phyloP scores from a whole-genome alignment of 1,140 invertebrate species.

The Carposina sasakii region DNA sequence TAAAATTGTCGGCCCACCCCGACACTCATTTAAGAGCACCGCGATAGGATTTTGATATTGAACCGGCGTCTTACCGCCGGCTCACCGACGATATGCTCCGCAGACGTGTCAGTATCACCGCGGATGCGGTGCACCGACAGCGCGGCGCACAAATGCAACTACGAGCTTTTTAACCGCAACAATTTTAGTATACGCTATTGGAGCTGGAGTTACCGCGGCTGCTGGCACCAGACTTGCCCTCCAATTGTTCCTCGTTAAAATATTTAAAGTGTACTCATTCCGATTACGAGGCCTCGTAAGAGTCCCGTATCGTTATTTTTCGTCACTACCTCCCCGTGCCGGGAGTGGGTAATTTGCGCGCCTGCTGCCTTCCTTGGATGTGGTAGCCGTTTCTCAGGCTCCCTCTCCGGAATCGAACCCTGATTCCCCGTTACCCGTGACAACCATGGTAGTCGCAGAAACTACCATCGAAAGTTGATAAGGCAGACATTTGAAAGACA shows the following conservation, averaged over 20 bases:
- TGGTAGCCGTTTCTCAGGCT: constrained; percentile 94
- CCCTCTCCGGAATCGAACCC: constrained; percentile 82
- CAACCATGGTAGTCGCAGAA: constrained; percentile 85
- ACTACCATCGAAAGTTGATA: constrained; percentile 90
- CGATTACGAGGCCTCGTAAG: constrained; percentile 85
- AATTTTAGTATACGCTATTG: constrained; percentile 92
- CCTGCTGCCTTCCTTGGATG: constrained; percentile 94
- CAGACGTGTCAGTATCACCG: constrained; percentile 69
- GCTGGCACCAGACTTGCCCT: constrained; percentile 95
- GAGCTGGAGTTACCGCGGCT: constrained; percentile 94
- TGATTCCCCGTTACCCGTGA: constrained; percentile 85
- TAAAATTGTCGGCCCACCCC: constrained; percentile 79
- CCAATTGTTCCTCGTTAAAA: constrained; percentile 90
- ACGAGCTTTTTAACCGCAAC: constrained; percentile 86
- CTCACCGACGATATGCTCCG: constrained; percentile 63
- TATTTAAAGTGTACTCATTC: constrained; percentile 93
- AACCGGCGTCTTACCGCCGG: constrained; percentile 51
- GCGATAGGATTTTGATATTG: constrained; percentile 68
- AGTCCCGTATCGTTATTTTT: constrained; percentile 91
- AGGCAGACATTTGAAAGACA: constrained; percentile 91
- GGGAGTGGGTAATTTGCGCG: constrained; percentile 91
- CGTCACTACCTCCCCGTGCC: constrained; percentile 86
- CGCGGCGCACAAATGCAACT: constrained; percentile 79
- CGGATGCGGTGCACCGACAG: constrained; percentile 75
- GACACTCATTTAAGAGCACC: constrained; percentile 77